phyloP scores from a whole-genome alignment of 2,888 invertebrate genomes.

The Muschampia plurimacula region DNA sequence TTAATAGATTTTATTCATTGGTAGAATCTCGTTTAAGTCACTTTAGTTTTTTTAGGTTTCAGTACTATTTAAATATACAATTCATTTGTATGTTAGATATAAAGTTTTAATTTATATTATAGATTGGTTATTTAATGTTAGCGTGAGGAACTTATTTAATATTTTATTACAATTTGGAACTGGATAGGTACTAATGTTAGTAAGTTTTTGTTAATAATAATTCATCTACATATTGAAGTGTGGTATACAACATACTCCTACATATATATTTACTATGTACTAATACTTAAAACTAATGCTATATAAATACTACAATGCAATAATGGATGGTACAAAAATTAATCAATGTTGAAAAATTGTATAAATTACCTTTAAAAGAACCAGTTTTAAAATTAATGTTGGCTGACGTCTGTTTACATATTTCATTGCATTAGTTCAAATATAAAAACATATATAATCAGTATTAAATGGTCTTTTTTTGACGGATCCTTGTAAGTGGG shows the following conservation, averaged over 20 bases:
- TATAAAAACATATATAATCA: neutral
- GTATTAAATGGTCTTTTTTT: slow-evolving; percentile 13
- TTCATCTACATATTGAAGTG: neutral
- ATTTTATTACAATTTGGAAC: too few species aligned
- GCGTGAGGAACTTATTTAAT: too few species aligned
- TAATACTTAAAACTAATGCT: neutral
- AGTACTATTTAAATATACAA: too few species aligned
- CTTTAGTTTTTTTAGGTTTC: neutral
- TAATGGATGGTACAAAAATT: neutral
- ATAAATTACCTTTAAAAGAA: slow-evolving; percentile 10
- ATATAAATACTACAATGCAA: neutral
- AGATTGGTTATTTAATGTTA: too few species aligned
- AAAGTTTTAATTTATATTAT: too few species aligned
- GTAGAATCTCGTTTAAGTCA: neutral
- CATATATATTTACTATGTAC: neutral
- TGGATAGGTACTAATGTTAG: too few species aligned
- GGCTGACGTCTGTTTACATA: neutral
- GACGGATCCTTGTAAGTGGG: slow-evolving; percentile 12
- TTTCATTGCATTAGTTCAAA: neutral
- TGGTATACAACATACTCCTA: neutral
- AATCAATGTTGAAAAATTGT: neutral
- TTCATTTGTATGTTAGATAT: too few species aligned
- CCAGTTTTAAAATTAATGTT: slow-evolving; percentile 28
- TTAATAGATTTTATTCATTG: neutral
- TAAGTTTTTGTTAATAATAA: too few species aligned